Percentiles rank a stretch among this genome's conserved stretches.
Evolutionary conservation across 1,140 invertebrate genomes (phyloP).

Genomic region (Drosophila malerkotliana): DNA sequence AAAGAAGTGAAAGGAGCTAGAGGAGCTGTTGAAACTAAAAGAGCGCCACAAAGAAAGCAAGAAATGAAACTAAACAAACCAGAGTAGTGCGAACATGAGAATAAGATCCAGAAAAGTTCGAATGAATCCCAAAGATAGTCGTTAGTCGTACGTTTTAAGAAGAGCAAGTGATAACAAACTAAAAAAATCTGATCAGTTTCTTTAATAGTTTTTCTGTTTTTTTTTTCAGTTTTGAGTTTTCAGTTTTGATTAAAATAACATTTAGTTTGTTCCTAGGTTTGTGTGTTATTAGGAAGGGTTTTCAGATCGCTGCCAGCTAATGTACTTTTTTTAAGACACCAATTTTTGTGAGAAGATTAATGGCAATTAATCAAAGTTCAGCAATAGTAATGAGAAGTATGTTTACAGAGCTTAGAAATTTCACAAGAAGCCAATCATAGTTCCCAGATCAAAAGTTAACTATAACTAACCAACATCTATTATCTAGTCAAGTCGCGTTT

Average conservation of each 20-base stretch:
- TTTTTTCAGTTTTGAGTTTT: conserved; percentile 22
- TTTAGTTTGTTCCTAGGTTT: conserved; percentile 26
- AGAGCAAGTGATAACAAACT: conserved; percentile 76
- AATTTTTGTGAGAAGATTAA: conserved; percentile 31
- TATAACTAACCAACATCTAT: conserved; percentile 43
- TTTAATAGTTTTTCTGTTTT: conserved; percentile 56
- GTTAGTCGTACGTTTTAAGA: conserved; percentile 74
- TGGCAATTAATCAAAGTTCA: conserved; percentile 27
- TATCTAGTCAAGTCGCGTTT: conserved; percentile 68
- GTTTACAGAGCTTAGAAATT: conserved; percentile 20
- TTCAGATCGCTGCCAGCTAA: conserved; percentile 4
- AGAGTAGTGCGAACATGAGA: conserved; percentile 32
- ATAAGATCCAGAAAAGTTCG: conserved; percentile 54
- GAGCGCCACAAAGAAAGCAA: conserved; percentile 32
- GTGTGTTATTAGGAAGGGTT: conserved; percentile 17
- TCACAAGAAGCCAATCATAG: conserved; percentile 13
- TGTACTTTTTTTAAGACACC: conserved; percentile 8
- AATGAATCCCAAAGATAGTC: conserved; percentile 79
- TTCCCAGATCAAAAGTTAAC: conserved; percentile 35
- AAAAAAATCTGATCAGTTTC: conserved; percentile 51
- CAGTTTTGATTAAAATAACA: background rate
- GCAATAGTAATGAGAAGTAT: conserved; percentile 10
- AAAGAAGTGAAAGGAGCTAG: conserved; percentile 16
- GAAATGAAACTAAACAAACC: conserved; percentile 8
- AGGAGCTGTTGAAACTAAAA: conserved; percentile 20